Evolutionary conservation across 1,140 invertebrate species (phyloP), one percentile per base, ranked within the genome.

Genomic region (Capitella teleta): DNA sequence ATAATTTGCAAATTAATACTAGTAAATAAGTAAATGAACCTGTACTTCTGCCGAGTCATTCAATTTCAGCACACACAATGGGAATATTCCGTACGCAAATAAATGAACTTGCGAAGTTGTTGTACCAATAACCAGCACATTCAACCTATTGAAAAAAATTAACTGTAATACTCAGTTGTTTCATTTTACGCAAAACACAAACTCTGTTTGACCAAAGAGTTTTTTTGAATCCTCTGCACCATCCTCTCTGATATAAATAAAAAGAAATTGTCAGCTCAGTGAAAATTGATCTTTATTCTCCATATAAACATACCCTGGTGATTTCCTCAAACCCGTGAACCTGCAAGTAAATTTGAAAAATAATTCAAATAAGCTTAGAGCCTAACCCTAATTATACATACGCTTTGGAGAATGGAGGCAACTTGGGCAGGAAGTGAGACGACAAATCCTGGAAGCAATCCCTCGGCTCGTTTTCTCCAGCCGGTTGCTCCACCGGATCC

Each of bases 81-180:
- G 81, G 63, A 88, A 85, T 57, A 86, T 79, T 21, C 90, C 90
- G 74, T 88, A 88, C 0, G 88, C 79, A 64, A 82, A 82, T 55
- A 92, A 74, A 57, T 82, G 76, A 12, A 92, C 72, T 52, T 78
- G 75, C 1, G 86, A 84, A 63, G 76, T 75, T 38, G 80, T 77
- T 61, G 83, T 83, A 24, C 85, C 86, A 47, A 89, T 76, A 48
- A 88, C 64, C n/a, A 91, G 68, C 56, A 89, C 77, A 68, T 84
- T 87, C 3, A 87, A 72, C 28, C n/a, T n/a, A n/a, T n/a, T n/a
- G n/a, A n/a, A n/a, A n/a, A n/a, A n/a, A n/a, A n/a, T n/a, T n/a
- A n/a, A n/a, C n/a, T n/a, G n/a, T n/a, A n/a, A n/a, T n/a, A n/a
- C n/a, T n/a, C n/a, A n/a, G n/a, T n/a, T n/a, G n/a, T n/a, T n/a